A percentile compares a stretch with the other conserved stretches of the same genome.
These are phyloP conservation scores for Pammene fasciana DNA, from an alignment of 2,888 invertebrate genomes.

Conservation along the genomic window DNA sequence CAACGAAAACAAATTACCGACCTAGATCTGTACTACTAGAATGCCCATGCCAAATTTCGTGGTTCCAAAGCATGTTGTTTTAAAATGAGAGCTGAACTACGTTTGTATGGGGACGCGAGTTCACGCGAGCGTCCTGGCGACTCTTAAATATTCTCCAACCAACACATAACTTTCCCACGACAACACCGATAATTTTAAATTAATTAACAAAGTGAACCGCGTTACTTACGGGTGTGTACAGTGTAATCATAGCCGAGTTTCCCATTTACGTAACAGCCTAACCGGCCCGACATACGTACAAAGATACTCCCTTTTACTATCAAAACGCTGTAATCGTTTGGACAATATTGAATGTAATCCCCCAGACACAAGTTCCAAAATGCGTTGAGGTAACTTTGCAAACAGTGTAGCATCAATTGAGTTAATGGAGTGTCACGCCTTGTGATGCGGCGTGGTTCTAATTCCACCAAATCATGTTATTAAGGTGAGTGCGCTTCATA, in stretches of 20 bases:
- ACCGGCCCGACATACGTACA: neutral
- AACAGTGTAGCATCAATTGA: slow-evolving; percentile 15
- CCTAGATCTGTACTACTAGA: no score
- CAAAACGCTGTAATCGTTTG: neutral
- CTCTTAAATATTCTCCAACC: neutral
- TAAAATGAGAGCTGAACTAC: no score
- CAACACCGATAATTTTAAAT: neutral
- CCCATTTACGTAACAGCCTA: neutral
- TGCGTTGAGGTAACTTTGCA: neutral
- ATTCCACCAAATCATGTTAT: slow-evolving; percentile 15
- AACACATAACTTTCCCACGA: slow-evolving; percentile 8
- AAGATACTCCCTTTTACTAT: neutral
- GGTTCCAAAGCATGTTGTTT: no score
- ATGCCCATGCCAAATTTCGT: no score
- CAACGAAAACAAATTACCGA: no score
- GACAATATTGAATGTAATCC: neutral
- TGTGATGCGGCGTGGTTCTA: neutral
- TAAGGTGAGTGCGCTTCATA: neutral
- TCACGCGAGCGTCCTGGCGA: no score
- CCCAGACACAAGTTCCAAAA: neutral
- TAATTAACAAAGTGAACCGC: slow-evolving; percentile 14
- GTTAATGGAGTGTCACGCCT: slow-evolving; percentile 27
- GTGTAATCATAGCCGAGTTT: neutral
- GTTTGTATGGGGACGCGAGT: no score
- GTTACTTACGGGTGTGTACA: slow-evolving; percentile 13